Evolutionary conservation across 2,113 vertebrate genomes (phyloP).

Genomic region (Sinocyclocheilus rhinocerous): DNA sequence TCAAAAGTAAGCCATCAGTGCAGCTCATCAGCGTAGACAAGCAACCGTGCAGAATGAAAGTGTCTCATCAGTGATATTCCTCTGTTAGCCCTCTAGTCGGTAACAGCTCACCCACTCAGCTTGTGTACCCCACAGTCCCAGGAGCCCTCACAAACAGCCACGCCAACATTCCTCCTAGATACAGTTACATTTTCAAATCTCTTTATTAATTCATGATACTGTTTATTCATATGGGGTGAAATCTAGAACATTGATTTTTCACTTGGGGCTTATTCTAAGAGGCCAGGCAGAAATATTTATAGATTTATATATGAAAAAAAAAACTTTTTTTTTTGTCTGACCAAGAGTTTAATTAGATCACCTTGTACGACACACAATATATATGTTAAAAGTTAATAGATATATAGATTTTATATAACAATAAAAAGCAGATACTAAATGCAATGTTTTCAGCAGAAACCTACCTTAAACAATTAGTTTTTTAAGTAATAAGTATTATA

Average conservation of each 20-base stretch:
- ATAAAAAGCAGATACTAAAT: too few species aligned
- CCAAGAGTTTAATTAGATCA: constrained; percentile 49
- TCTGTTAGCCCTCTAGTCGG: constrained; percentile 20
- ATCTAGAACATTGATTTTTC: constrained; percentile 47
- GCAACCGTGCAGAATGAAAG: constrained; percentile 37
- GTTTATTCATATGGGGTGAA: constrained; percentile 39
- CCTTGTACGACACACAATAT: background rate
- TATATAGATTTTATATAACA: too few species aligned
- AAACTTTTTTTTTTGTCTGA: background rate
- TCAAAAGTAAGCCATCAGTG: constrained; percentile 56
- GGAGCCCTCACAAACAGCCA: background rate
- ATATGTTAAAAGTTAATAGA: background rate
- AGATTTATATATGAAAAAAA: background rate
- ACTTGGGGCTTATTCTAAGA: constrained; percentile 14
- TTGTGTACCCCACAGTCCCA: constrained; percentile 1
- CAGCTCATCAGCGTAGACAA: constrained; percentile 53
- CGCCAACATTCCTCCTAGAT: constrained; percentile 21
- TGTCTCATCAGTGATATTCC: constrained; percentile 27
- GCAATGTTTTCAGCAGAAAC: too few species aligned
- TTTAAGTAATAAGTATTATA: too few species aligned
- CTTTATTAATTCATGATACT: constrained; percentile 44
- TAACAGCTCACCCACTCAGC: constrained; percentile 22
- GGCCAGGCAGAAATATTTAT: constrained; percentile 24
- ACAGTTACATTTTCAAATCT: constrained; percentile 38
- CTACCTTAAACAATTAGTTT: too few species aligned